Evolutionary conservation across 2,113 vertebrate genomes (phyloP).

Genomic region (Hemicordylus capensis): DNA sequence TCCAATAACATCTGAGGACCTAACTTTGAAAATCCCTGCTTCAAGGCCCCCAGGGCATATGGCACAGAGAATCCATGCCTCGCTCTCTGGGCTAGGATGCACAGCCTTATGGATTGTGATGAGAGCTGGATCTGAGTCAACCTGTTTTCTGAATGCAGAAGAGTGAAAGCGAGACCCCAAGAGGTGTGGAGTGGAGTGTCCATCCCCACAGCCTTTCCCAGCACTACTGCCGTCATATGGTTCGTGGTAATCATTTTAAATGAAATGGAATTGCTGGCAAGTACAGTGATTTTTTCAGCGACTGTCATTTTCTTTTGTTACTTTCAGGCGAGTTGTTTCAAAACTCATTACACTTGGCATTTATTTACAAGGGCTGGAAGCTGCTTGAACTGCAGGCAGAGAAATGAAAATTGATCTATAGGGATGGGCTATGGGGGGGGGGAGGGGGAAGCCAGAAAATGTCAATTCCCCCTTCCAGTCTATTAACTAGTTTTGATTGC

Average conservation of each 20-base stretch:
- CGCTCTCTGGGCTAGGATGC: no score
- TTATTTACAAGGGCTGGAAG: slow-evolving; percentile 62
- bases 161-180: fast-evolving
- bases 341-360: slow-evolving; percentile 65
- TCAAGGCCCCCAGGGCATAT: no score
- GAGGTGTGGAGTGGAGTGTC: not conserved
- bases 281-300: not conserved
- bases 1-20: no score
- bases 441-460: slow-evolving; percentile 31
- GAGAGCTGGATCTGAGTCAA: no score
- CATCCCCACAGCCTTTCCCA: not conserved
- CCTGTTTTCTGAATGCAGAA: not conserved
- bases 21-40: no score
- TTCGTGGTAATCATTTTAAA: slow-evolving; percentile 48
- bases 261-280: slow-evolving; percentile 29
- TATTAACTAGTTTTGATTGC: slow-evolving; percentile 55
- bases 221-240: not conserved
- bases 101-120: no score
- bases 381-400: slow-evolving; percentile 14
- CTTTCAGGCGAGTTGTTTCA: slow-evolving; percentile 52
- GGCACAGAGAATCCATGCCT: no score
- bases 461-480: slow-evolving; percentile 41
- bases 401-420: slow-evolving; percentile 60
- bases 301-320: slow-evolving; percentile 55
- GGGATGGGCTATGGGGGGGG: fast-evolving